A percentile compares a stretch with the other conserved stretches of the same genome.
Conservation (phyloP, 2,113 vertebrate genomes). For the Sclerurus mexicanus region DNA sequence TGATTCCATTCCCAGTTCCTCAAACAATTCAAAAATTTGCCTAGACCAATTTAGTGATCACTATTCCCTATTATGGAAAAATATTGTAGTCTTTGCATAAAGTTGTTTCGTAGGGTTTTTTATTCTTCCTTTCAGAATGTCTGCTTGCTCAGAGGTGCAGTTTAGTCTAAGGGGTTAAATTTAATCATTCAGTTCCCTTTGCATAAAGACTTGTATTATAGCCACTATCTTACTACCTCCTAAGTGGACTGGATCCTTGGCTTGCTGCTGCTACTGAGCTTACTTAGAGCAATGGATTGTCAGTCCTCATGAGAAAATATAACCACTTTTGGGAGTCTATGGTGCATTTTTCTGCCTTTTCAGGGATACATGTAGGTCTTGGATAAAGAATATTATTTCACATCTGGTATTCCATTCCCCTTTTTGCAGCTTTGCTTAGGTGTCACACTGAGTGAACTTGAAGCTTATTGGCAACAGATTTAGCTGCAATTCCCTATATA, state of each 20-base stretch:
- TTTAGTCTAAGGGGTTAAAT: not conserved
- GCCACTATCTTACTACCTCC: not conserved
- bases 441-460: not conserved
- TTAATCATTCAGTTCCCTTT: not conserved
- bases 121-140: not conserved
- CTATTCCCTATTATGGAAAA: not conserved
- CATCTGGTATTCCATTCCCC: not conserved
- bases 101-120: not conserved
- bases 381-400: not conserved
- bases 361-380: not conserved
- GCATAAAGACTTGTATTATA: accelerated
- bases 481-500: not conserved
- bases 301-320: not conserved
- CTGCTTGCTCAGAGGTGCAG: not conserved
- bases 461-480: not conserved
- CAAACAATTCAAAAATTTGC: not conserved
- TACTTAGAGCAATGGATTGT: not conserved
- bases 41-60: not conserved
- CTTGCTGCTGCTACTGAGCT: not conserved
- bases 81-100: not conserved
- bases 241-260: not conserved
- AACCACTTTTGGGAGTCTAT: not conserved
- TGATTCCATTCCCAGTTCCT: not conserved
- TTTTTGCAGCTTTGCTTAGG: not conserved
- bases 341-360: not conserved